A percentile compares a stretch with the other conserved stretches of the same genome.
Conservation (phyloP, 1,140 invertebrate species). For the Nephotettix cincticeps region DNA sequence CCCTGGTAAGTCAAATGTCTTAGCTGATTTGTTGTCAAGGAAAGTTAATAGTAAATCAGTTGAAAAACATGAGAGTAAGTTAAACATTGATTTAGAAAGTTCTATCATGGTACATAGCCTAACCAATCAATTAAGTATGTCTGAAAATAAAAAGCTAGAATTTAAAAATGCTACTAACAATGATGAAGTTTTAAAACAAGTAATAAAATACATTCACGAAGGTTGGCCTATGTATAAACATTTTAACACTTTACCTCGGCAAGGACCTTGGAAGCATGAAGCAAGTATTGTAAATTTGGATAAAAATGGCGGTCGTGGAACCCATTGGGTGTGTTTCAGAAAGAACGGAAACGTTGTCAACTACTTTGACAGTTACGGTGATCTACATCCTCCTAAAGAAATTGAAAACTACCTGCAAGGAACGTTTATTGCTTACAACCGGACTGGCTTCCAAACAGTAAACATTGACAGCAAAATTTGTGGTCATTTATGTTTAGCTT, state of each 20-base stretch:
- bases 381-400: too few relatives aligned
- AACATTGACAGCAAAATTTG: too few relatives aligned
- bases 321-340: constrained; percentile 43
- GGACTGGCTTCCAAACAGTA: too few relatives aligned
- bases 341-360: constrained; percentile 31
- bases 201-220: too few relatives aligned
- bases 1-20: neutral
- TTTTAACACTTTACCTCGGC: constrained; percentile 8
- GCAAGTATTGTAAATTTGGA: constrained; percentile 43
- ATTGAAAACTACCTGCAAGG: too few relatives aligned
- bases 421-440: too few relatives aligned
- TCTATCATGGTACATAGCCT: neutral
- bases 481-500: too few relatives aligned
- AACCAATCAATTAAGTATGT: neutral
- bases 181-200: too few relatives aligned
- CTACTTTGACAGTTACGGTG: too few relatives aligned
- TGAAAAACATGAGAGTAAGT: neutral
- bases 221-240: too few relatives aligned
- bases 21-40: neutral
- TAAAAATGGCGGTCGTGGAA: constrained; percentile 36
- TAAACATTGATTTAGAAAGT: neutral
- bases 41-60: neutral
- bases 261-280: constrained; percentile 39
- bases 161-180: too few relatives aligned
- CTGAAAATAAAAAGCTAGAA: neutral